Percentiles rank a stretch among this genome's conserved stretches.
Conservation (phyloP, 1,140 invertebrate species). For the Centruroides sculpturatus region DNA sequence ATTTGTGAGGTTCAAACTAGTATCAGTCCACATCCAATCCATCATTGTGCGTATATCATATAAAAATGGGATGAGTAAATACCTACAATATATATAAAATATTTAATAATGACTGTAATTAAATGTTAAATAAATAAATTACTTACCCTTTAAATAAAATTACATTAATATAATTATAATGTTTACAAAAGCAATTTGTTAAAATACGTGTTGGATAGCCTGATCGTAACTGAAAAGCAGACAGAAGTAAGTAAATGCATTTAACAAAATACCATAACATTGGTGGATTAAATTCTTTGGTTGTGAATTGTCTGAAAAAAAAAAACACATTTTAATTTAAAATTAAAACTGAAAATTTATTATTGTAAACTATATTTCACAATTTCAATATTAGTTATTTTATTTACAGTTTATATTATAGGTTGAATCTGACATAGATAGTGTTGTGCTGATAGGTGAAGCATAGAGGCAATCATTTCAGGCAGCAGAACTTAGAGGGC, state of each 20-base stretch:
- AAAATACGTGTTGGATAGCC: slow-evolving; percentile 90
- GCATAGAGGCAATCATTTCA: no score
- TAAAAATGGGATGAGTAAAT: slow-evolving; percentile 63
- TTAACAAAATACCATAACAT: slow-evolving; percentile 96
- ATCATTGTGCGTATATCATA: slow-evolving; percentile 90
- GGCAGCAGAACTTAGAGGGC: no score
- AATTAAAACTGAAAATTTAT: no score
- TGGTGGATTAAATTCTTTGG: slow-evolving; percentile 53
- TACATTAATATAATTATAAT: slow-evolving; percentile 82
- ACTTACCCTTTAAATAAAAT: slow-evolving; percentile 78
- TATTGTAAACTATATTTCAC: no score
- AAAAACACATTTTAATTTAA: neutral
- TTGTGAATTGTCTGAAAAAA: slow-evolving; percentile 54
- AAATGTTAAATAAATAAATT: neutral
- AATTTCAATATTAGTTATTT: no score
- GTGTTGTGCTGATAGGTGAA: no score
- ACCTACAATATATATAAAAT: neutral
- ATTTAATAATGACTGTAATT: slow-evolving; percentile 3
- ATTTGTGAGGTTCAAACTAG: slow-evolving; percentile 90
- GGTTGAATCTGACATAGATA: no score
- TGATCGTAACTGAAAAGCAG: slow-evolving; percentile 88
- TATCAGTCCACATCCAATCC: slow-evolving; percentile 99
- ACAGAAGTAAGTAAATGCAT: slow-evolving; percentile 83
- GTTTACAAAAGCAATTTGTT: slow-evolving; percentile 92
- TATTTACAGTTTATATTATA: no score